These are phyloP conservation scores for Rhynchotus rufescens DNA, from an alignment of 2,797 vertebrate species.

Conservation along the genomic window DNA sequence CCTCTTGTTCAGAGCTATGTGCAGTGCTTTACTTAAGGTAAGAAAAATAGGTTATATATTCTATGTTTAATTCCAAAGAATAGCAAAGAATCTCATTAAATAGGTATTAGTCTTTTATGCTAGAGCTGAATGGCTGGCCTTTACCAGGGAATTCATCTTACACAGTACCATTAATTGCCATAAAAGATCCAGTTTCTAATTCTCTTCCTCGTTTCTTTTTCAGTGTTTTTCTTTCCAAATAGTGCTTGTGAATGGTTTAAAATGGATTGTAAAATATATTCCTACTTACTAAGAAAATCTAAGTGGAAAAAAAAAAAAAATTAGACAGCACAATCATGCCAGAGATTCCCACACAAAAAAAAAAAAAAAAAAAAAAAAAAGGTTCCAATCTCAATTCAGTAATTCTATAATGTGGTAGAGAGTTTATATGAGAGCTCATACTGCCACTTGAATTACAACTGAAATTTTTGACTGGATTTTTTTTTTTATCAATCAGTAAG, in stretches of 20 bases:
- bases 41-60: background rate
- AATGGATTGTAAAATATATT: background rate
- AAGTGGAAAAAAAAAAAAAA: background rate
- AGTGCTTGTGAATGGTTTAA: background rate
- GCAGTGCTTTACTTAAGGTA: background rate
- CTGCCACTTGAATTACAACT: background rate
- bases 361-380: background rate
- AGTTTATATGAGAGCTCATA: background rate
- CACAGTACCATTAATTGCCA: background rate
- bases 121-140: background rate
- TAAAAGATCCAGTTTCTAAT: background rate
- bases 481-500: background rate
- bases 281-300: background rate
- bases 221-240: background rate
- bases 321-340: background rate
- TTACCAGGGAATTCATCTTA: background rate
- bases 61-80: background rate
- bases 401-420: background rate
- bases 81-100: background rate
- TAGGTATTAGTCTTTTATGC: background rate
- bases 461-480: background rate
- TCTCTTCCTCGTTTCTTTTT: background rate
- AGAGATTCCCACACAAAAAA: background rate
- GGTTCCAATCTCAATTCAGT: background rate
- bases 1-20: background rate